These are phyloP conservation scores for Chiloscyllium plagiosum DNA, from an alignment of 2,113 vertebrate species.

Conservation along the genomic window DNA sequence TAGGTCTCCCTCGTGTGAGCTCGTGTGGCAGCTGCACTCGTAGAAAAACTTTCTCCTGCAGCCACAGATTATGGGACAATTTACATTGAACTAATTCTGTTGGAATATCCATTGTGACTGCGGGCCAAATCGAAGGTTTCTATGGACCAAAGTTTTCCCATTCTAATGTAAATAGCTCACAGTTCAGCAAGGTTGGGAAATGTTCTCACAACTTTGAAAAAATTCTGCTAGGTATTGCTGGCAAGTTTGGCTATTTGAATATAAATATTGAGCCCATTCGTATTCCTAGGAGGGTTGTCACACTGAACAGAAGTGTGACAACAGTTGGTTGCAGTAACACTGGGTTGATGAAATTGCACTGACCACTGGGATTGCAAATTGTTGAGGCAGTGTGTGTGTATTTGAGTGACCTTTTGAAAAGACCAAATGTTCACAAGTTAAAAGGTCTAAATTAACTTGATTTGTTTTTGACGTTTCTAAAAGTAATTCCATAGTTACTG, in stretches of 20 bases:
- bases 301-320: not conserved
- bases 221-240: not conserved
- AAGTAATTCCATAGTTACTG: conserved; percentile 75
- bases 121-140: not conserved
- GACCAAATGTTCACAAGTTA: not conserved
- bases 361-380: conserved; percentile 16
- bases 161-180: not conserved
- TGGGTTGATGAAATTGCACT: not conserved
- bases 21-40: not conserved
- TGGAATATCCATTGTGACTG: not conserved
- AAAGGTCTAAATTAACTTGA: not conserved
- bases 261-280: not conserved
- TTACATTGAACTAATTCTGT: not conserved
- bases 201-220: not conserved
- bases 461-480: not conserved
- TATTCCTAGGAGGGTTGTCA: not conserved
- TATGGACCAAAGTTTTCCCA: not conserved
- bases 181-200: not conserved
- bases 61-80: not conserved
- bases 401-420: not conserved
- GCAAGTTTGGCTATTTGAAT: not conserved
- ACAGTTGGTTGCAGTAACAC: not conserved
- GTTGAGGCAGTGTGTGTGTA: not conserved
- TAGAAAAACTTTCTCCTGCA: not conserved
- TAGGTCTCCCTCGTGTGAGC: not conserved